These are phyloP conservation scores for Lucilia sericata DNA, from an alignment of 1,140 invertebrate species.

Conservation along the genomic window DNA sequence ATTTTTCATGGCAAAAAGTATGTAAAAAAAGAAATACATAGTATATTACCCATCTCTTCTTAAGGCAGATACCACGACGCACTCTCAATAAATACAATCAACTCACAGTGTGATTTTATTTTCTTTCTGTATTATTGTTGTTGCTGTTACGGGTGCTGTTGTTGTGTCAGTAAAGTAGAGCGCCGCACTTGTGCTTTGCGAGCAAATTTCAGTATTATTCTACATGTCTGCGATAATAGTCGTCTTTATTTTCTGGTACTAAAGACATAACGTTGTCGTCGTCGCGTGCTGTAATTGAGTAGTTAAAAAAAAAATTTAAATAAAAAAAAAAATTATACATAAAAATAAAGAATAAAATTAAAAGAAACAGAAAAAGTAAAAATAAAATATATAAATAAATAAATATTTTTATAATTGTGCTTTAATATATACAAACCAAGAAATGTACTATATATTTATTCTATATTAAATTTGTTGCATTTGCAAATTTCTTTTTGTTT, in stretches of 20 bases:
- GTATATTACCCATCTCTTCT: neutral
- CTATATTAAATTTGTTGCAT: neutral
- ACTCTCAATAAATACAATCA: neutral
- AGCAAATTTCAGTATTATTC: constrained; percentile 22
- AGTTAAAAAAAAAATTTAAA: neutral
- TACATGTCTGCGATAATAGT: constrained; percentile 29
- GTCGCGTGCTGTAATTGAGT: constrained; percentile 19
- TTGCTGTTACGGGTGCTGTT: neutral
- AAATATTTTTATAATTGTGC: neutral
- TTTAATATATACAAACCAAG: neutral
- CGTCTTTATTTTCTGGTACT: neutral
- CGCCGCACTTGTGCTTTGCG: constrained; percentile 22
- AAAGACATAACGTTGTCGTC: neutral
- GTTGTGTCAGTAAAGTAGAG: constrained; percentile 11
- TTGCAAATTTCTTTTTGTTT: constrained; percentile 11
- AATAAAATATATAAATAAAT: neutral
- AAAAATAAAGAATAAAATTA: neutral
- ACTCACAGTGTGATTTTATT: constrained; percentile 20
- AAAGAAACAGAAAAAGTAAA: neutral
- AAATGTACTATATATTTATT: neutral
- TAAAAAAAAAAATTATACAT: neutral
- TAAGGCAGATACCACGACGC: neutral
- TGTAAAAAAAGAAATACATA: no score
- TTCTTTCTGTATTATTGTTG: neutral
- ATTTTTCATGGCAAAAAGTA: neutral